phyloP scores from a whole-genome alignment of 2,797 vertebrate species.

The Cichlasoma orientale region DNA sequence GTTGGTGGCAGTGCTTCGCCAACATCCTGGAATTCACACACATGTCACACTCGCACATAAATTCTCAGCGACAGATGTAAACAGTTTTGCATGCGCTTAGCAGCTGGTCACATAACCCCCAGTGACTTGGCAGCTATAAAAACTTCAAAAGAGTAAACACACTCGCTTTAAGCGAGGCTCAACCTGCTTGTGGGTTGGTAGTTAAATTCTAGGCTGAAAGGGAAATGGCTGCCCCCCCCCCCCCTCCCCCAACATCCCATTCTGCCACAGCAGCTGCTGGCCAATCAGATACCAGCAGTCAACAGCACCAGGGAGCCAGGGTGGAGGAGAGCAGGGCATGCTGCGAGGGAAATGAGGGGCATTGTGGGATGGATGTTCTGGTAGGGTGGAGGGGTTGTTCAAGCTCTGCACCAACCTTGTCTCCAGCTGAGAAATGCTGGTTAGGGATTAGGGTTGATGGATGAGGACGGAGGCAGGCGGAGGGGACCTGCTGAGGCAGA shows the following conservation, averaged over 20 bases:
- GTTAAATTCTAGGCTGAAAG: constrained; percentile 56
- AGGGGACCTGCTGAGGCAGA: constrained; percentile 59
- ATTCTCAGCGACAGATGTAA: constrained; percentile 61
- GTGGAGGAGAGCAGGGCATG: constrained; percentile 46
- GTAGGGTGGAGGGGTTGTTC: constrained; percentile 60
- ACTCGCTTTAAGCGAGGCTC: constrained; percentile 19
- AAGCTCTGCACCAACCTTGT: constrained; percentile 41
- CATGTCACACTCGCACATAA: constrained; percentile 16
- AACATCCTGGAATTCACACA: constrained; percentile 68
- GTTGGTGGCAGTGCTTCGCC: constrained; percentile 45
- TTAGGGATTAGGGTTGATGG: constrained; percentile 67
- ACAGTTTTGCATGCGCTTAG: constrained; percentile 58
- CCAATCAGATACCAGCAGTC: constrained; percentile 48
- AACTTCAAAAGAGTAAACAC: constrained; percentile 62
- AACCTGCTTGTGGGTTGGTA: constrained; percentile 47
- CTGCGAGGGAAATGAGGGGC: constrained; percentile 73
- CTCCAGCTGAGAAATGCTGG: constrained; percentile 62
- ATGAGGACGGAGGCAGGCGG: constrained; percentile 45
- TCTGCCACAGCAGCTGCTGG: constrained; percentile 18
- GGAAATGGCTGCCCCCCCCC: constrained; percentile 35
- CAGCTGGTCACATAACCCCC: constrained; percentile 68
- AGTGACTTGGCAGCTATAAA: constrained; percentile 66
- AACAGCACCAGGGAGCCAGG: constrained; percentile 55
- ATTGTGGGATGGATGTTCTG: constrained; percentile 72
- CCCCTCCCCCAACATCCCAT: not conserved